A percentile compares a stretch with the other conserved stretches of the same genome.
Conservation (phyloP, 2,888 invertebrate genomes). For the Stenichneumon culpator region DNA sequence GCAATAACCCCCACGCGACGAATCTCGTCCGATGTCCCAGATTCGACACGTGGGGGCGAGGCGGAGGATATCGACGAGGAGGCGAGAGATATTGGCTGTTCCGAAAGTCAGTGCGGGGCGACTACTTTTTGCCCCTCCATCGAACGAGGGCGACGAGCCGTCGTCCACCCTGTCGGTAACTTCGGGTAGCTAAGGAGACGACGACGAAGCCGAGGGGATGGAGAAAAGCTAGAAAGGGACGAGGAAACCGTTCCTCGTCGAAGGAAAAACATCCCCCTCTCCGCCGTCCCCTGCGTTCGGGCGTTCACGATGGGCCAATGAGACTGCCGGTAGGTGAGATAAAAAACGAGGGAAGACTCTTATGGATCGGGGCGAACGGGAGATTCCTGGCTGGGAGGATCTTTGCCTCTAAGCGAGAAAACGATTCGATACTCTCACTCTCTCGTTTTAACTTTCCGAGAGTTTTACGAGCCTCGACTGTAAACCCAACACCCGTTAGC, state of each 20-base stretch:
- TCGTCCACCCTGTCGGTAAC: constrained; percentile 46
- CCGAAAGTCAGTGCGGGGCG: constrained; percentile 63
- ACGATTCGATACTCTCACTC: constrained; percentile 37
- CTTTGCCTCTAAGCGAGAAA: constrained; percentile 36
- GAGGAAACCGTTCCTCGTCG: constrained; percentile 13
- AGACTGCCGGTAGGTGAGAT: constrained; percentile 45
- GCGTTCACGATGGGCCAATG: constrained; percentile 57
- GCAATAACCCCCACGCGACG: constrained; percentile 72
- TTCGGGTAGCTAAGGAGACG: constrained; percentile 36
- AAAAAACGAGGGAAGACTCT: constrained; percentile 53
- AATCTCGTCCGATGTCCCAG: constrained; percentile 68
- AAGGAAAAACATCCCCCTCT: constrained; percentile 28
- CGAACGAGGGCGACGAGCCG: constrained; percentile 40
- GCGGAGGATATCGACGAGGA: constrained; percentile 74
- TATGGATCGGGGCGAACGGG: constrained; percentile 33
- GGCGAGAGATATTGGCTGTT: constrained; percentile 75
- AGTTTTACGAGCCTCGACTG: constrained; percentile 30
- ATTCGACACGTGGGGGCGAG: constrained; percentile 56
- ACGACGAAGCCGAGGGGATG: not conserved
- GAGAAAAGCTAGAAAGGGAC: constrained; percentile 3
- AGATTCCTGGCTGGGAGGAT: constrained; percentile 5
- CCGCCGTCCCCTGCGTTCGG: constrained; percentile 12
- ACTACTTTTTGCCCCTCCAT: constrained; percentile 50
- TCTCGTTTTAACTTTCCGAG: constrained; percentile 42
- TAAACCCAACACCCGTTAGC: constrained; percentile 11